phyloP scores from a whole-genome alignment of 2,888 invertebrate species.

The Prostheceraeus crozeri region DNA sequence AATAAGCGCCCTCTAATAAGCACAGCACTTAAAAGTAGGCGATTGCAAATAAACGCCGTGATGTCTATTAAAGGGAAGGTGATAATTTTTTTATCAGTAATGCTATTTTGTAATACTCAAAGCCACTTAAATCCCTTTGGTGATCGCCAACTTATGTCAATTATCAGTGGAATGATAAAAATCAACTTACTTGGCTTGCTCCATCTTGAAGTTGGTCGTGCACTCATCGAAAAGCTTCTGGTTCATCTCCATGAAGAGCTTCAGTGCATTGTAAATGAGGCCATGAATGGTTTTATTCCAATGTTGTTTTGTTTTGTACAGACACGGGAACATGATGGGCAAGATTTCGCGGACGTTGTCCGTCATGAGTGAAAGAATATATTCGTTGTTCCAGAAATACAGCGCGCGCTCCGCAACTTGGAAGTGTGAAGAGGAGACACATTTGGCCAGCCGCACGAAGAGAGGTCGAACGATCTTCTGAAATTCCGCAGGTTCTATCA shows the following conservation, averaged over 20 bases:
- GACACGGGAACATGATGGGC: constrained; percentile 98
- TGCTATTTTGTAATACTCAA: too few species aligned
- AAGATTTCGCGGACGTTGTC: constrained; percentile 95
- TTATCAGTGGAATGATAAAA: neutral
- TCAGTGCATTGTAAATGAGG: constrained; percentile 97
- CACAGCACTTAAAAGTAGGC: too few species aligned
- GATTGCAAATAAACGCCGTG: too few species aligned
- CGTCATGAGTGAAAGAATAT: constrained; percentile 95
- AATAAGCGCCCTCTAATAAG: too few species aligned
- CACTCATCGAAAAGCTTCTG: constrained; percentile 92
- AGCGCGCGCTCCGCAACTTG: constrained; percentile 98
- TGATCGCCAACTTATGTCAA: neutral
- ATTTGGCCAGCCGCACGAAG: constrained; percentile 88
- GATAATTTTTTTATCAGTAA: too few species aligned
- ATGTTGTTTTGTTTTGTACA: constrained; percentile 97
- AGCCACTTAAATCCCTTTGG: too few species aligned
- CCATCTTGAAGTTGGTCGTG: constrained; percentile 36
- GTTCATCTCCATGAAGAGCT: constrained; percentile 99
- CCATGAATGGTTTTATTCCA: constrained; percentile 99
- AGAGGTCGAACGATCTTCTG: constrained; percentile 91
- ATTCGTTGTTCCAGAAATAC: constrained; percentile 99
- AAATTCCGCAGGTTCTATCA: constrained; percentile 95
- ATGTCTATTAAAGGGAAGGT: too few species aligned
- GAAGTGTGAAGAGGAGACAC: constrained; percentile 96
- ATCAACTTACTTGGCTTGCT: constrained; percentile 21